Evolutionary conservation across 1,140 invertebrate species (phyloP).

Genomic region (Manduca sexta): DNA sequence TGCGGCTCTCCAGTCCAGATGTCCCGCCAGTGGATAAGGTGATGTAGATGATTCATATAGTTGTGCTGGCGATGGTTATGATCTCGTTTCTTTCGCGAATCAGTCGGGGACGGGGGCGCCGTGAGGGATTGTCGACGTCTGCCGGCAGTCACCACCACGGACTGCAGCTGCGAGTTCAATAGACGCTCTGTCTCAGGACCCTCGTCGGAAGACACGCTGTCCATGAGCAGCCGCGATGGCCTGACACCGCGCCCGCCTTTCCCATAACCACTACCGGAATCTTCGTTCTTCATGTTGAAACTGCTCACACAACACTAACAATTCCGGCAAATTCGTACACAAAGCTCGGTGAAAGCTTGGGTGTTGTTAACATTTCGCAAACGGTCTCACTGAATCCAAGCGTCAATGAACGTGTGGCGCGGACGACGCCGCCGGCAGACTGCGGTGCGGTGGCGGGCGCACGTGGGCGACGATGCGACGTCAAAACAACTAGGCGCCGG

Average conservation of each 20-base stretch:
- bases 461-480: conserved; percentile 40
- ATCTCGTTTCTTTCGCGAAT: conserved; percentile 57
- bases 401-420: conserved; percentile 33
- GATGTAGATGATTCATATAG: conserved; percentile 65
- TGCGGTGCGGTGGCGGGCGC: conserved; percentile 41
- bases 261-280: conserved; percentile 1
- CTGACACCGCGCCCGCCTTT: conserved; percentile 31
- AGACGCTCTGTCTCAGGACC: conserved; percentile 63
- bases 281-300: conserved; percentile 4
- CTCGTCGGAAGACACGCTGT: conserved; percentile 59
- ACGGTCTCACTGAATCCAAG: conserved; percentile 16
- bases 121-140: conserved; percentile 58
- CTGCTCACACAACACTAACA: conserved; percentile 27
- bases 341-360: conserved; percentile 13
- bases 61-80: conserved; percentile 47
- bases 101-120: conserved; percentile 66
- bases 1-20: conserved; percentile 62
- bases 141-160: conserved; percentile 29
- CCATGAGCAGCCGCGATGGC: conserved; percentile 41
- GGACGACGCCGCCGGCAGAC: conserved; percentile 47
- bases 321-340: conserved; percentile 20
- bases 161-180: conserved; percentile 40
- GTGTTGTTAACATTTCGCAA: conserved; percentile 40
- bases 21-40: conserved; percentile 66
- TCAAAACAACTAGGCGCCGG: conserved; percentile 39